phyloP scores from a whole-genome alignment of 1,140 invertebrate genomes.

The roundworm (Caenorhabditis elegans) region WBcel235 BX284605.5:9024001-9024500 shows the following conservation, averaged over 20 bases:
- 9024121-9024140: conserved; percentile 26
- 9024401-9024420: conserved; percentile 21
- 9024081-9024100: conserved; percentile 25
- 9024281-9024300: conserved; percentile 37
- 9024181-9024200: neutral
- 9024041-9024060: neutral
- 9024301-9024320: neutral
- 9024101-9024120: conserved; percentile 26
- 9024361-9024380: neutral
- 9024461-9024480: conserved; percentile 1
- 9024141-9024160: conserved; percentile 18
- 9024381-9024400: conserved; percentile 20
- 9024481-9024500: conserved; percentile 1
- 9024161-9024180: neutral
- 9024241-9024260: conserved; percentile 34
- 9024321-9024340: conserved; percentile 14
- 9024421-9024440: conserved; percentile 17
- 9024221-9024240: neutral
- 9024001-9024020: neutral
- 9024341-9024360: neutral
- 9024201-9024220: neutral
- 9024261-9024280: conserved; percentile 38
- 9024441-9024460: neutral
- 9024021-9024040: neutral
- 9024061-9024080: neutral